Conservation (phyloP, 30 jellyfish, hydroid and myxozoan genomes). For the Aurelia sp. region DNA sequence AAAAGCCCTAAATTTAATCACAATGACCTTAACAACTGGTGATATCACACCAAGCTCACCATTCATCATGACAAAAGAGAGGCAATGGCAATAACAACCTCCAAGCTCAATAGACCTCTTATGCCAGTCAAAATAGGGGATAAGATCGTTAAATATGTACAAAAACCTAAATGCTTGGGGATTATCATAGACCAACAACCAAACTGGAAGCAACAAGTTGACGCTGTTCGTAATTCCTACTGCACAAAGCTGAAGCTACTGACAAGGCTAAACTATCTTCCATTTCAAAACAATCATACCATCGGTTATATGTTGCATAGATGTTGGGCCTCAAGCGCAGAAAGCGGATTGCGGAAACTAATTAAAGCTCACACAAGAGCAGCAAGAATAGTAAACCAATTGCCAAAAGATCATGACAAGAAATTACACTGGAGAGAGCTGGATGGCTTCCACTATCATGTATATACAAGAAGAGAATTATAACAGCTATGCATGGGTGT, state of each 20-base stretch:
- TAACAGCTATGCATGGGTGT: no score
- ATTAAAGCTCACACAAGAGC: neutral
- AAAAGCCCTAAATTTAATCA: conserved; percentile 9
- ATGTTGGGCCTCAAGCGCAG: conserved; percentile 23
- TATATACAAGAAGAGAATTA: no score
- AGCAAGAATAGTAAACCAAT: neutral
- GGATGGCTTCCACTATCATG: no score
- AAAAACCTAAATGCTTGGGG: conserved; percentile 8
- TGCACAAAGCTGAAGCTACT: conserved; percentile 33
- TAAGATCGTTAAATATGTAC: conserved; percentile 9
- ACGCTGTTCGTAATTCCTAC: conserved; percentile 12
- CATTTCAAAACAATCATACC: neutral
- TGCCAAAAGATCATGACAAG: conserved; percentile 16
- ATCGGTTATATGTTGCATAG: conserved; percentile 5
- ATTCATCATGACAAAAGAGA: conserved; percentile 24
- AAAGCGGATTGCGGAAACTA: neutral
- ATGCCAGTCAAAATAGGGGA: conserved; percentile 21
- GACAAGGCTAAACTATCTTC: conserved; percentile 25
- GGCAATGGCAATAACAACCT: conserved; percentile 20
- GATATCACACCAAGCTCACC: conserved; percentile 8
- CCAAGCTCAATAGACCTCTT: conserved; percentile 22
- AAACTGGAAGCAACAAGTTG: conserved; percentile 31
- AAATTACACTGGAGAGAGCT: neutral
- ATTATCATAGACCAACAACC: conserved; percentile 22
- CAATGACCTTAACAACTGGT: conserved; percentile 19